These are phyloP conservation scores for Nestor notabilis DNA, from an alignment of 2,113 vertebrate genomes.

Conservation along the genomic window DNA sequence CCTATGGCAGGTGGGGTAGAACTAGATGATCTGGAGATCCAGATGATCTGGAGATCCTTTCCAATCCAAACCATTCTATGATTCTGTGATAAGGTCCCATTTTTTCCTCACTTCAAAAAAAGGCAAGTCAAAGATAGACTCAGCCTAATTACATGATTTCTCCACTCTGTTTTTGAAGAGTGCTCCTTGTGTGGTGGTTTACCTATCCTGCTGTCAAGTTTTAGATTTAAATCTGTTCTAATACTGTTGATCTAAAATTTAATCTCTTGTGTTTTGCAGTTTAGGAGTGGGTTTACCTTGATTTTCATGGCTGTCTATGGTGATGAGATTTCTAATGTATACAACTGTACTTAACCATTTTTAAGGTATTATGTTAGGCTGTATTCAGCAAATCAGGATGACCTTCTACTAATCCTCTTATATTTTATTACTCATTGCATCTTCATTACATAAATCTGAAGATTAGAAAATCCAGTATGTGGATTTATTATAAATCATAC, in stretches of 20 bases:
- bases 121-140: neutral
- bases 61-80: neutral
- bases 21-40: too few species aligned
- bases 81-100: neutral
- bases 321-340: neutral
- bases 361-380: neutral
- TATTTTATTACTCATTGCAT: constrained; percentile 30
- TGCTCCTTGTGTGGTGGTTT: neutral
- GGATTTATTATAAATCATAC: constrained; percentile 39
- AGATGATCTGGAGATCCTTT: neutral
- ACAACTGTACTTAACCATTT: neutral
- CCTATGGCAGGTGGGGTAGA: neutral
- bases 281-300: neutral
- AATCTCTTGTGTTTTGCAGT: neutral
- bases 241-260: neutral
- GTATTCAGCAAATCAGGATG: constrained; percentile 6
- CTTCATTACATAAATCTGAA: constrained; percentile 40
- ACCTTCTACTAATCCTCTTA: constrained; percentile 54
- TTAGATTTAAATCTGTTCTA: neutral
- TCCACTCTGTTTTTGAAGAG: neutral
- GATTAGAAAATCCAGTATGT: constrained; percentile 19
- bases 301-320: neutral
- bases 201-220: neutral
- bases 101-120: neutral
- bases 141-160: neutral